Evolutionary conservation across 1,140 invertebrate species (phyloP), one percentile per base, ranked within the genome.

Genomic region (Lordiphosa collinella): DNA sequence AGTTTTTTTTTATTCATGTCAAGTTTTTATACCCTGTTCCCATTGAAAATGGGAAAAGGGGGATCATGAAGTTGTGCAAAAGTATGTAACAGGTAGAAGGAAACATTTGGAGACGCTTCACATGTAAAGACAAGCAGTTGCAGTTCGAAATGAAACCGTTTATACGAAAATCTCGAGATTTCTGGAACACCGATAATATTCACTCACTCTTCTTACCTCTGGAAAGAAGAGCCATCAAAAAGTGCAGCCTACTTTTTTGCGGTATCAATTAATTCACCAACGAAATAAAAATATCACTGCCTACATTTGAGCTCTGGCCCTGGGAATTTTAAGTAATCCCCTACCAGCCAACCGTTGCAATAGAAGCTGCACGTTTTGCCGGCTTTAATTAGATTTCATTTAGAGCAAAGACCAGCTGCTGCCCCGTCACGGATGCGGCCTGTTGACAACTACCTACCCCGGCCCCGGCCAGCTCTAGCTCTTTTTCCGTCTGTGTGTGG

Each of bases 361-460:
- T 55, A 52, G 34, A 9, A 44, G 31, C 50, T 76, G 72, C 72
- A 76, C 67, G 78, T 74, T 80, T 59, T 64, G 38, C 52, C 40
- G 34, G 57, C 67, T 73, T 84, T 82, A 82, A 82, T 82, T 82
- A 82, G 78, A 82, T 82, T 82, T 73, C 72, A 84, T 69, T 82
- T 63, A 57, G 46, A 61, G 51, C 9, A 22, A 13, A 25, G 41
- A 52, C 10, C 11, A 54, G 12, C 38, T 16, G 10, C 44, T 12
- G 31, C 29, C 18, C 36, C 18, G 40, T 8, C 22, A 40, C 37
- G 43, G 31, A 35, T 32, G 37, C 35, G 46, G 57, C 37, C 48
- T 66, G 62, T 50, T 84, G 78, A 84, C 78, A 68, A 63, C 62
- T 53, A 48, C 10, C 3, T 11, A 35, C 6, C 11, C 11, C 7